Base-by-base conservation (phyloP, 1,140 invertebrate species). In the Antheraea mylitta region DNA sequence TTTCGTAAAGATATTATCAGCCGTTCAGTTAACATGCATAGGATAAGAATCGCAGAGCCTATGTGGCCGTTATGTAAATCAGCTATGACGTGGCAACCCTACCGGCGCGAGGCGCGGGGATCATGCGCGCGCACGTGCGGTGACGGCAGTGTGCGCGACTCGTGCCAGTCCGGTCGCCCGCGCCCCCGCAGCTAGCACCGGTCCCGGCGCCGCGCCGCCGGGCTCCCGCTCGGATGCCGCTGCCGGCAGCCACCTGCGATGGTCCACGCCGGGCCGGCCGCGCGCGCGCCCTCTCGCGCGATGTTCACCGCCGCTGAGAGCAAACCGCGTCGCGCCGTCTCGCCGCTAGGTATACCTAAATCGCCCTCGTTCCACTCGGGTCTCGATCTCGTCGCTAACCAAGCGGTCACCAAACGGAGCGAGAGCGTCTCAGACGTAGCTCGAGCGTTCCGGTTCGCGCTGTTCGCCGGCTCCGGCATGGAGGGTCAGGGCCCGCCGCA, bases 281-380 rank as follows among this genome's bases (percentile, higher is more conserved):
- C 84, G 83, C 89, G 88, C 85, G 88, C 85, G 83, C 83, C 89
- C 80, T 85, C 86, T 83, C 86, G 87, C 87, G 89, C 89, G 83
- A 92, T 92, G 91, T 90, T 92, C 82, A 73, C 82, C 81, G 81
- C 89, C 82, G 88, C 87, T 78, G 93, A 94, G 74, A 92, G 93
- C 64, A 92, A 94, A 76, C 93, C 93, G 76, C 92, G 92, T 78
- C 86, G 85, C 76, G 86, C 83, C 76, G 89, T 92, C 78, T 93
- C 93, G 76, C 92, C 93, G 65, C 90, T 95, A 80, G 95, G 96
- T 64, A 95, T 97, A 81, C 96, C 96, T 64, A 97, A 97, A 88
- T 97, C 96, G 74, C 96, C 96, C 45, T 97, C 96, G 81, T 97
- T 97, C 87, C 96, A 97, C 83, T 96, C 96, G 86, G 96, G 96